Conservation (phyloP, 2,888 invertebrate species). For the Meteorus colon region DNA sequence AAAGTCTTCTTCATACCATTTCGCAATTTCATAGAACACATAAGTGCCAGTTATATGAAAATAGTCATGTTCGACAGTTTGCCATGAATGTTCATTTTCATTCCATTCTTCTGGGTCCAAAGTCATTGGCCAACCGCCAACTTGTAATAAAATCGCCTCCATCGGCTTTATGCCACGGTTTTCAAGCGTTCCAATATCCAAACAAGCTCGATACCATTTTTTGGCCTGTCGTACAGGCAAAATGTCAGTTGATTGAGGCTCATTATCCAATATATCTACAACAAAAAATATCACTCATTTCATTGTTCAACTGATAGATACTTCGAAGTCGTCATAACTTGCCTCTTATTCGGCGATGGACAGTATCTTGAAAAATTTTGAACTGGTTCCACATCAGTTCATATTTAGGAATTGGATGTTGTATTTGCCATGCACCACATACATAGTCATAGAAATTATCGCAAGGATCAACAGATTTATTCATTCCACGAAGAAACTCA, state of each 20-base stretch:
- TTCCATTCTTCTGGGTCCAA: constrained; percentile 60
- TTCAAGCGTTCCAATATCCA: constrained; percentile 54
- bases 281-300: constrained; percentile 5
- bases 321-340: neutral
- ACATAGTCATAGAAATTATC: constrained; percentile 58
- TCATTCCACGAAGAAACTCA: constrained; percentile 49
- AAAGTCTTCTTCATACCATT: neutral
- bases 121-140: constrained; percentile 61
- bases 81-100: constrained; percentile 54
- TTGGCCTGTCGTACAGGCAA: constrained; percentile 53
- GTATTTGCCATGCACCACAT: constrained; percentile 54
- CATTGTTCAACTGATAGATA: neutral
- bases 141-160: constrained; percentile 51
- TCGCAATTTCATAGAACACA: constrained; percentile 39
- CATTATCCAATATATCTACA: constrained; percentile 48
- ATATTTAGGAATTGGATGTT: constrained; percentile 50
- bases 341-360: constrained; percentile 45
- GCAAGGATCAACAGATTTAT: constrained; percentile 56
- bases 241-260: constrained; percentile 47
- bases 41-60: constrained; percentile 45
- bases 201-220: constrained; percentile 55
- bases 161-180: constrained; percentile 54
- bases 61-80: constrained; percentile 56
- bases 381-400: constrained; percentile 49
- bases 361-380: constrained; percentile 41